Evolutionary conservation across 2,113 vertebrate species (phyloP).

Genomic region (Prunella fulvescens): DNA sequence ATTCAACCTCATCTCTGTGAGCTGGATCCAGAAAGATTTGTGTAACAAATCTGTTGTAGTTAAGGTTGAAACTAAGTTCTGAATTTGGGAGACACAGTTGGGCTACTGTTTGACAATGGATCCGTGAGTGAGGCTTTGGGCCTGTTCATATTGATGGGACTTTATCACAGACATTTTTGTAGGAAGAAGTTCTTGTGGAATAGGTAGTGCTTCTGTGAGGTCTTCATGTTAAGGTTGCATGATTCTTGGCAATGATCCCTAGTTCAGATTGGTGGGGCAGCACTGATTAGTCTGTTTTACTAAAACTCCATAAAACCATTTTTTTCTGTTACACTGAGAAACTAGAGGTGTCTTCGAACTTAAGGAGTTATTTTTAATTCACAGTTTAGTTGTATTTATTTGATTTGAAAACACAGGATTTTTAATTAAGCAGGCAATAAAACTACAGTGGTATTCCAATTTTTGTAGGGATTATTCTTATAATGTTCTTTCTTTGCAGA

Average conservation of each 20-base stretch:
- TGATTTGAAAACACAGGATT: neutral
- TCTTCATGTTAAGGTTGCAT: neutral
- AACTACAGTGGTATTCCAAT: neutral
- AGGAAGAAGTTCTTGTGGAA: neutral
- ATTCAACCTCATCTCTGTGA: neutral
- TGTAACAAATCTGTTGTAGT: neutral
- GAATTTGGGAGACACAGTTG: neutral
- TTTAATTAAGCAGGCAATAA: neutral
- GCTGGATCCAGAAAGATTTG: neutral
- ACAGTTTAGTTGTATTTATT: neutral
- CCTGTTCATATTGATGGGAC: neutral
- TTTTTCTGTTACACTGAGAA: neutral
- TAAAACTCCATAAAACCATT: neutral
- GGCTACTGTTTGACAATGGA: neutral
- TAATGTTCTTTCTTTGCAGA: no score
- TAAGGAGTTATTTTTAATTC: neutral
- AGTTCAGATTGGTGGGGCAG: neutral
- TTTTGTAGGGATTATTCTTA: neutral
- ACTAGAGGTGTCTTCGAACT: neutral
- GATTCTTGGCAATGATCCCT: neutral
- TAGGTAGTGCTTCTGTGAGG: neutral
- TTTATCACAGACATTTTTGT: rapidly evolving
- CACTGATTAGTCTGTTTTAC: neutral
- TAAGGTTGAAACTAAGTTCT: neutral
- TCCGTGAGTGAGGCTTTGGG: neutral